Base-by-base conservation (phyloP, 2,797 vertebrate species). In the Chelmon rostratus region DNA sequence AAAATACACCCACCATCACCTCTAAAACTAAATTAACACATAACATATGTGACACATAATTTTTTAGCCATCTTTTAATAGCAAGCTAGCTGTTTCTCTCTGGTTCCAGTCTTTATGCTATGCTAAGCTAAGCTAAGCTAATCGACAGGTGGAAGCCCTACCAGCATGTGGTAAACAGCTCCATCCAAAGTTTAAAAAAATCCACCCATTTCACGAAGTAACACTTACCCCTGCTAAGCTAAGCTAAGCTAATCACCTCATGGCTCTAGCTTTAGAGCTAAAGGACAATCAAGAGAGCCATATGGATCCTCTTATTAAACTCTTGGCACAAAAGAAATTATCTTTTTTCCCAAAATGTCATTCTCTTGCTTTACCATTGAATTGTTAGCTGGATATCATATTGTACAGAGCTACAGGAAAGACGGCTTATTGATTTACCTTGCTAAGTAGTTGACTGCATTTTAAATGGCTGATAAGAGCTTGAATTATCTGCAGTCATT, bases 401-500 rank as follows among this genome's bases (percentile, higher is more conserved):
- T 78, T 82, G 80, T 68, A 35, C 37, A 46, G 46, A 50, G 35
- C 68, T 21, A 37, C 44, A 78, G 67, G 15, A 56, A 62, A 58
- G 28, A 57, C 38, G 49, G 28, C 16, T 50, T 38, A 83, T 83
- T 69, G 78, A 88, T 87, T 77, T 75, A 52, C 25, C 56, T 62
- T 31, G 31, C 56, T 52, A 52, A 73, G 67, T 64, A 68, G 47
- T 70, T 46, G 70, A 70, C 61, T 57, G 46, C 49, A 12, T 82
- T 82, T 76, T 73, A 72, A 88, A 83, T n/a, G 37, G 78, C 82
- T 53, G 47, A 79, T 85, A 72, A 76, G 44, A 63, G 54, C 64
- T 44, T 76, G 47, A 81, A 70, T 79, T 74, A 71, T 86, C 58
- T 62, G 40, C 69, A 54, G 58, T 78, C 61, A 70, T 84, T 85